Percentiles rank a stretch among this genome's conserved stretches.
Evolutionary conservation across 2,113 vertebrate genomes (phyloP).

Genomic region (Microcebus jonahi): DNA sequence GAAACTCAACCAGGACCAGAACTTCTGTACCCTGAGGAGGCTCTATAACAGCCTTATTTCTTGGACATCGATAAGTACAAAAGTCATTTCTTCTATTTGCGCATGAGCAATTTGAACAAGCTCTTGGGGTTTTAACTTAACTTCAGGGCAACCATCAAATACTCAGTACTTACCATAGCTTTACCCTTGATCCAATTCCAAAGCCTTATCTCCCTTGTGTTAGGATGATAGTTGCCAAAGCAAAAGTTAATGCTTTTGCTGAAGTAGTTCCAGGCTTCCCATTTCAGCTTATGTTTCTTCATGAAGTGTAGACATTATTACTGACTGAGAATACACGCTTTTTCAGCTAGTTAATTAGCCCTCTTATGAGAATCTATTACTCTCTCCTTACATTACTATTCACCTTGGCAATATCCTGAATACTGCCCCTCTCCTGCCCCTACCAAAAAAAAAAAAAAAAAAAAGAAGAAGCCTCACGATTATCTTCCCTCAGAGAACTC

Average conservation of each 20-base stretch:
- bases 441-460: background rate
- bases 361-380: background rate
- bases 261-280: background rate
- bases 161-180: background rate
- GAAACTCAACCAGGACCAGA: background rate
- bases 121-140: background rate
- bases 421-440: background rate
- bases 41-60: rapidly evolving
- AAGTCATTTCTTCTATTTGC: background rate
- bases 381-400: background rate
- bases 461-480: background rate
- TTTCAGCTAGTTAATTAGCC: background rate
- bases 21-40: background rate
- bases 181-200: background rate
- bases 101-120: background rate
- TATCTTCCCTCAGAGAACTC: background rate
- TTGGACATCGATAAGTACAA: background rate
- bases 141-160: background rate
- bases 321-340: background rate
- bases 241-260: background rate
- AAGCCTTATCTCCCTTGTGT: background rate
- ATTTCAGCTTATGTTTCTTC: background rate
- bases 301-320: background rate
- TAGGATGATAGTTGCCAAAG: background rate
- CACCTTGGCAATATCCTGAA: background rate